Base-by-base conservation (phyloP, 2,888 invertebrate genomes). In the Ectemnius lituratus region DNA sequence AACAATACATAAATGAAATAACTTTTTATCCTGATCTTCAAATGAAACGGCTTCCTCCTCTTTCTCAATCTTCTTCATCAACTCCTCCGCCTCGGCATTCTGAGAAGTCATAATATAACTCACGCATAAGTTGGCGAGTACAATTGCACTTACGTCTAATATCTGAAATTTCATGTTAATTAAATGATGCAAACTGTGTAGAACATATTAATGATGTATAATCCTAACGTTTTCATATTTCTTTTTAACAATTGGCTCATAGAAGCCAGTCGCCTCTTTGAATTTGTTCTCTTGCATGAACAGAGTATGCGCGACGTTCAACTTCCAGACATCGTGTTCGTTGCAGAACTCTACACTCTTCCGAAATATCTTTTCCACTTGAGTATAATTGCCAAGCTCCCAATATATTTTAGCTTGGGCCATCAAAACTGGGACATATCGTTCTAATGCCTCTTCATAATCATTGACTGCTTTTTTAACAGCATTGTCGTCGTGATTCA, bases 251-350 rank as follows among this genome's bases (percentile, higher is more conserved):
- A 99, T 96, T 0, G 99, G 98, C 87, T 99, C 99, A 90, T 99
- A 99, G 91, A 99, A 99, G 59, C 97, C 97, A 0, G 98, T 96
- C 0, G 99, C 97, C 92, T 99, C 99, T 89, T 98, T 98, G 90
- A 98, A 99, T 91, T 99, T 99, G 88, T 96, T 98, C 89, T 98
- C 98, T 91, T 99, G 99, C 99, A 99, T 99, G 90, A 99, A 99
- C 2, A 99, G 92, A 0, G 99, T 99, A 89, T 99, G 99, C 0
- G 99, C 99, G 0, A 99, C 99, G 89, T 99, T 99, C 20, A 99
- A 92, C 80, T 98, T 95, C 99, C 99, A 99, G 0, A 96, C 94
- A 84, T 99, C 98, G 85, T 98, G 97, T 88, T 99, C 99, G 83
- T 97, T 97, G 88, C 99, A 99, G 91, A 99, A 99, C 90, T 99